phyloP scores from a whole-genome alignment of 2,888 invertebrate genomes.

The Alsophila aescularia region DNA sequence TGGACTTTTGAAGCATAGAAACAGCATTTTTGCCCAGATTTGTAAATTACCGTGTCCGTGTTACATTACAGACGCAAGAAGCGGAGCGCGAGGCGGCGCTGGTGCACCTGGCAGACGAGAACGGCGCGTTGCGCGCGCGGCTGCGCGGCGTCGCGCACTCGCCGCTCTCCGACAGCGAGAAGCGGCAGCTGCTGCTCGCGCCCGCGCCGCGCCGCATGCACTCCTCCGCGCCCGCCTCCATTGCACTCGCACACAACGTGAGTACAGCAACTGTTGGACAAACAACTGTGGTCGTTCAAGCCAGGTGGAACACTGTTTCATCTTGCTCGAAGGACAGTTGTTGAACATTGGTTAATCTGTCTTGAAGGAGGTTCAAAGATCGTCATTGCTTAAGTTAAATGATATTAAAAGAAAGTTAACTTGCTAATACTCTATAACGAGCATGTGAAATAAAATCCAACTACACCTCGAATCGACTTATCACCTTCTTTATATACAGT shows the following conservation, averaged over 20 bases:
- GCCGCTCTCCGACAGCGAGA: constrained; percentile 92
- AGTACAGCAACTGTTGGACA: constrained; percentile 27
- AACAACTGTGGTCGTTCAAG: neutral
- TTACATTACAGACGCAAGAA: constrained; percentile 70
- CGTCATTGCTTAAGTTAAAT: no score
- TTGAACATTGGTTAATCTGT: no score
- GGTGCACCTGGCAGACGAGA: constrained; percentile 90
- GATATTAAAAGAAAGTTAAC: no score
- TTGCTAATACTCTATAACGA: no score
- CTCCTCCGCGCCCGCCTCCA: constrained; percentile 92
- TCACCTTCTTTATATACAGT: no score
- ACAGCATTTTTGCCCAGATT: no score
- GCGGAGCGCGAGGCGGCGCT: constrained; percentile 86
- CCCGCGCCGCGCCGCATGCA: constrained; percentile 86
- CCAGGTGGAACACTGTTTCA: neutral
- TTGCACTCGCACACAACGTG: constrained; percentile 84
- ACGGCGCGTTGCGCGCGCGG: constrained; percentile 89
- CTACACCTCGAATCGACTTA: no score
- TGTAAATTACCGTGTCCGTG: neutral
- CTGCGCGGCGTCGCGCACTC: constrained; percentile 91
- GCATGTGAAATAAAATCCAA: no score
- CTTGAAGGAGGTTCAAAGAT: no score
- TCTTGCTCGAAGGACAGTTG: neutral
- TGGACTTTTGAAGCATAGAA: no score
- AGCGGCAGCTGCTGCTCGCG: constrained; percentile 91